These are phyloP conservation scores for Ennomos quercinarius DNA, from an alignment of 2,888 invertebrate species.

Conservation along the genomic window DNA sequence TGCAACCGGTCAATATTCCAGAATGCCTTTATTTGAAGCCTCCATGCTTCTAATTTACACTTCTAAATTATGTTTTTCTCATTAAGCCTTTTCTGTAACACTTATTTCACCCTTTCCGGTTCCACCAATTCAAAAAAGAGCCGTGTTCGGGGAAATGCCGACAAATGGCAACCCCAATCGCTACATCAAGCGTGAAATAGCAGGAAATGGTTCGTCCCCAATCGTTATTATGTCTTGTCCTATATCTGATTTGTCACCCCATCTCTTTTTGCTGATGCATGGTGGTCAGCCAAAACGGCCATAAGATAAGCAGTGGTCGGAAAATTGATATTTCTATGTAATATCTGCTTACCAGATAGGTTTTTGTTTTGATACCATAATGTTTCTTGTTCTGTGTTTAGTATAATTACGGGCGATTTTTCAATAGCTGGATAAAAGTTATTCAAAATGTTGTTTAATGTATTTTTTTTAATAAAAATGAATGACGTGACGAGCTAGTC, in stretches of 20 bases:
- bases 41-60: too few species aligned
- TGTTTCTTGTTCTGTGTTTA: too few species aligned
- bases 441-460: too few species aligned
- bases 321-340: constrained; percentile 22
- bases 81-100: too few species aligned
- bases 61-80: too few species aligned
- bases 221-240: constrained; percentile 37
- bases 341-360: not conserved
- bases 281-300: constrained; percentile 10
- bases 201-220: constrained; percentile 39
- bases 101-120: not conserved
- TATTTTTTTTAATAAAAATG: too few species aligned
- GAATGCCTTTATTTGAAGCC: too few species aligned
- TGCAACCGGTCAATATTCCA: too few species aligned
- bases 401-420: too few species aligned
- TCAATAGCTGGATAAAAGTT: too few species aligned
- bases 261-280: constrained; percentile 29
- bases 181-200: constrained; percentile 39
- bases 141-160: constrained; percentile 18
- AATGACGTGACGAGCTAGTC: too few species aligned
- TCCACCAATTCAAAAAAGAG: constrained; percentile 1
- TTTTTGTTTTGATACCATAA: not conserved
- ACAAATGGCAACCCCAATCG: constrained; percentile 20
- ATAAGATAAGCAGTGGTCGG: constrained; percentile 16
- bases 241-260: constrained; percentile 34